Evolutionary conservation across 2,797 vertebrate species (phyloP).

Genomic region (Tinamus major): DNA sequence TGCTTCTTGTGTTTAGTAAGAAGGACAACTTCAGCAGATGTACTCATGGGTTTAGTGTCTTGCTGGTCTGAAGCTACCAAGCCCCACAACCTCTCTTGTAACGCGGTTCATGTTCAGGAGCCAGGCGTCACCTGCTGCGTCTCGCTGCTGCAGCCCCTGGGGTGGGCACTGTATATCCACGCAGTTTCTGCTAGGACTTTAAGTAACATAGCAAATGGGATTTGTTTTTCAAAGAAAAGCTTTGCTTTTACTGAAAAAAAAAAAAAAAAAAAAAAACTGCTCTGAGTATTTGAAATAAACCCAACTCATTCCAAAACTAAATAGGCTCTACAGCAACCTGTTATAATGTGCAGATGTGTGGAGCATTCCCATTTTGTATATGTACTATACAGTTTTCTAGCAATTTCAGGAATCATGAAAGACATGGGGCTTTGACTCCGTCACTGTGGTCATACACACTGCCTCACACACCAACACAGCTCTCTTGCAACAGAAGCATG

Average conservation of each 20-base stretch:
- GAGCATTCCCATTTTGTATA: not conserved
- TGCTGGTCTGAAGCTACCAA: rapidly evolving
- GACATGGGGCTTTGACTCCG: not conserved
- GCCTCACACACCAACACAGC: not conserved
- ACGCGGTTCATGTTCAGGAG: not conserved
- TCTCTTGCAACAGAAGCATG: not conserved
- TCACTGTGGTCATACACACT: not conserved
- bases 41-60: not conserved
- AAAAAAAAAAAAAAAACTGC: not conserved
- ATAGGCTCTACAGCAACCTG: not conserved
- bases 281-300: not conserved
- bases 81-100: not conserved
- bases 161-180: not conserved
- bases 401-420: not conserved
- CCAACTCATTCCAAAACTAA: not conserved
- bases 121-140: not conserved
- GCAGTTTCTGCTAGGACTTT: not conserved
- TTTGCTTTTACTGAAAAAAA: not conserved
- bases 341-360: not conserved
- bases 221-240: not conserved
- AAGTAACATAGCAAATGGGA: not conserved
- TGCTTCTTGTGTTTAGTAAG: not conserved
- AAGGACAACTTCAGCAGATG: not conserved
- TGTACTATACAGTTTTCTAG: not conserved
- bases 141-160: not conserved